Percentiles rank a stretch among this genome's conserved stretches.
These are phyloP conservation scores for Cryptoprocta ferox DNA, from an alignment of 2,797 vertebrate species.

Conservation along the genomic window DNA sequence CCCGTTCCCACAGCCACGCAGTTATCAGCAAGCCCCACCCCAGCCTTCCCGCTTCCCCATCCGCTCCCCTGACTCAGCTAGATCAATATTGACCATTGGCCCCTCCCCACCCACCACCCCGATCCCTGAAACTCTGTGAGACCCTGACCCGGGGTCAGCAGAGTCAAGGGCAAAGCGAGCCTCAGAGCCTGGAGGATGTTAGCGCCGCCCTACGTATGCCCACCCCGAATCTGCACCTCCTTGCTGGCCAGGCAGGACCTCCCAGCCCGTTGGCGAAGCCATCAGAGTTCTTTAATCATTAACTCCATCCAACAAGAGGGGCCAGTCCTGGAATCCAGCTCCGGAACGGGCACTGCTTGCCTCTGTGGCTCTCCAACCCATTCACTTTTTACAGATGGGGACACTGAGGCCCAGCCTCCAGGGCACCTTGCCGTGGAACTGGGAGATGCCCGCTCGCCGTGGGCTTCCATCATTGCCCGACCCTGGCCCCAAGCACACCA, in stretches of 20 bases:
- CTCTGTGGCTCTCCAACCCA: background rate
- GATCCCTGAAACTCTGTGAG: background rate
- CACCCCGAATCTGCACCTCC: constrained; percentile 70
- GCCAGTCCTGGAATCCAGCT: background rate
- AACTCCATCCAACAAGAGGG: constrained; percentile 37
- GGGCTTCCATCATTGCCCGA: background rate
- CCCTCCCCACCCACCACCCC: background rate
- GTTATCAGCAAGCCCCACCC: background rate
- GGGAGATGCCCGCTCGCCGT: background rate
- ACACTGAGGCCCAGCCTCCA: background rate
- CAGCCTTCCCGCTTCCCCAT: constrained; percentile 11
- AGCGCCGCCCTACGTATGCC: constrained; percentile 72
- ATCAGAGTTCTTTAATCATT: constrained; percentile 78
- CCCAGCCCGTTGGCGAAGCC: constrained; percentile 32
- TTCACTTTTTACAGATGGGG: background rate
- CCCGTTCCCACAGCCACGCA: background rate
- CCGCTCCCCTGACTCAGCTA: constrained; percentile 46
- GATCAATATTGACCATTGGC: constrained; percentile 41
- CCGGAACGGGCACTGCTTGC: background rate
- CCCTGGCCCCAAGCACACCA: background rate
- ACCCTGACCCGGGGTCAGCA: constrained; percentile 79
- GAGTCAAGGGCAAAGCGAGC: constrained; percentile 85
- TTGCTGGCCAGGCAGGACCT: background rate
- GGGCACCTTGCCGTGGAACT: too few relatives aligned
- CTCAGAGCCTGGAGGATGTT: constrained; percentile 82